Base-by-base conservation (phyloP, 2,113 vertebrate genomes). In the Mirounga angustirostris region DNA sequence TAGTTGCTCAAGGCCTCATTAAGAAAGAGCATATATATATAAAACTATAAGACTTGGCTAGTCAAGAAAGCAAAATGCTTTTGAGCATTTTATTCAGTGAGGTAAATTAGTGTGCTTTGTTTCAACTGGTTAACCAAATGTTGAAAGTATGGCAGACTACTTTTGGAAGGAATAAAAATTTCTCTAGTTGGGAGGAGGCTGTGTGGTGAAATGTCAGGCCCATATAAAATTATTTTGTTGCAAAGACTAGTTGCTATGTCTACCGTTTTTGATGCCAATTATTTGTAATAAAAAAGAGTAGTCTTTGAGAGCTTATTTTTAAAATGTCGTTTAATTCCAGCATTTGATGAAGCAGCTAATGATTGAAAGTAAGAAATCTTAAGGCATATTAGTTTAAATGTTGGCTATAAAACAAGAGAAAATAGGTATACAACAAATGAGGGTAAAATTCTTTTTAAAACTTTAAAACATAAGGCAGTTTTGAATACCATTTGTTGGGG, bases 301-400 rank as follows among this genome's bases (percentile, higher is more conserved):
- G 61, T 95, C 92, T 97, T 97, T 97, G 1, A 52, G 94, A 92
- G 91, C 73, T 92, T 98, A 43, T 50, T 65, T 97, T 96, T 96
- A 95, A 43, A 86, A 98, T 88, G 86, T 94, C 96, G 92, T 95
- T 96, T 95, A 96, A 98, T 84, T 96, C 79, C 63, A 80, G 63
- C 97, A 97, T 97, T 94, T 98, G 93, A 97, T 98, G 74, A 89
- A 97, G 91, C 91, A 96, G 40, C 65, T 97, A 97, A 98, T 96
- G 95, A 97, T 98, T 95, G 54, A 86, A 98, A 97, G 81, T 97
- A 89, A 97, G 95, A 98, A 98, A 98, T 71, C 82, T 98, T 98
- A 97, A 96, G 79, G 52, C 89, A 97, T 96, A 95, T 98, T 98
- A 97, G 89, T 98, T 95, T 90, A 97, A 97, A 95, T 88, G 76